Conservation (phyloP, 2,797 vertebrate genomes). For the Ctenosaura bakeri region DNA sequence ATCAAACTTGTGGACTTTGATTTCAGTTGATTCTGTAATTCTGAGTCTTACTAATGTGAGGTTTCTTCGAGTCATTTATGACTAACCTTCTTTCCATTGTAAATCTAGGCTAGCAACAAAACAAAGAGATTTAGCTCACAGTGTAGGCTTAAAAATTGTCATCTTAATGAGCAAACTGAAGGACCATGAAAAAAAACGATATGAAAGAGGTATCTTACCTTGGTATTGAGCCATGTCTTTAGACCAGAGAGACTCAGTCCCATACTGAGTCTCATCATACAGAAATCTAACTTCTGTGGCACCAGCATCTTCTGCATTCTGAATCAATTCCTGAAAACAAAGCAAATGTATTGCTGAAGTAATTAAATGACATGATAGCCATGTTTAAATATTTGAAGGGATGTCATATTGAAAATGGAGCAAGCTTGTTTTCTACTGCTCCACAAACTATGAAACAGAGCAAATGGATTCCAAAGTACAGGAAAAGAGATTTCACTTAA, state of each 20-base stretch:
- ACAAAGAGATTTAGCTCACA: background rate
- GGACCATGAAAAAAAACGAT: background rate
- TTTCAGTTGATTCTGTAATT: background rate
- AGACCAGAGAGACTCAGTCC: constrained; percentile 95
- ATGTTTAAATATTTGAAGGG: too few species aligned
- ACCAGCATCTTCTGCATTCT: constrained; percentile 99
- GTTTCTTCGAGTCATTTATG: background rate
- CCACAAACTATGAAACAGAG: too few species aligned
- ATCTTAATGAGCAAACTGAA: background rate
- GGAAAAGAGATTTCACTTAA: too few species aligned
- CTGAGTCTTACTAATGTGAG: background rate
- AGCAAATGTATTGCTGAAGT: background rate
- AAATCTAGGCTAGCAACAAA: background rate
- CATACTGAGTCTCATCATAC: constrained; percentile 96
- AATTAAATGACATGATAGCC: background rate
- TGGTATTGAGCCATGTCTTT: constrained; percentile 95
- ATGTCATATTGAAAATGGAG: too few species aligned
- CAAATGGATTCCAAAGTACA: too few species aligned
- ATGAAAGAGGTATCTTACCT: constrained; percentile 78
- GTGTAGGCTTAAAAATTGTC: background rate
- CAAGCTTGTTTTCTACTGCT: too few species aligned
- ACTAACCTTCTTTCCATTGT: background rate
- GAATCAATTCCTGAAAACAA: constrained; percentile 92
- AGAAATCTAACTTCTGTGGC: constrained; percentile 96
- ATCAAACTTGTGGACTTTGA: background rate